These are phyloP conservation scores for Scortum barcoo DNA, from an alignment of 2,113 vertebrate species.

Conservation along the genomic window DNA sequence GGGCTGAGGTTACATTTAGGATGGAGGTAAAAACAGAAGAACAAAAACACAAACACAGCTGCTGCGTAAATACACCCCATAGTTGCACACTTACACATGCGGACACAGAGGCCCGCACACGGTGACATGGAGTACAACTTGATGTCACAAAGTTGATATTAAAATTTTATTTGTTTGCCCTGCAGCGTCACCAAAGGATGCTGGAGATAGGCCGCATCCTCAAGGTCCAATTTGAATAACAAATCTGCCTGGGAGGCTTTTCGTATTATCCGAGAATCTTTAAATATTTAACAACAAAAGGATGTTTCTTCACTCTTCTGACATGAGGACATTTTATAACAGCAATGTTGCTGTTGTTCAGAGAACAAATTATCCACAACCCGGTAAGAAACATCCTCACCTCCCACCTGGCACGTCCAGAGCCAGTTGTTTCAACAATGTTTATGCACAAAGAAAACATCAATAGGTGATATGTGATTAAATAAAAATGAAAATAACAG, in stretches of 20 bases:
- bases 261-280: slow-evolving; percentile 55
- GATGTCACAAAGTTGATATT: slow-evolving; percentile 59
- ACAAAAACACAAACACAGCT: slow-evolving; percentile 2
- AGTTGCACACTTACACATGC: background rate
- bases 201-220: slow-evolving; percentile 48
- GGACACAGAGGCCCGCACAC: background rate
- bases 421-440: background rate
- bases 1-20: slow-evolving; percentile 20
- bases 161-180: slow-evolving; percentile 62
- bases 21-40: slow-evolving; percentile 11
- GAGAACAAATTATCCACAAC: slow-evolving; percentile 3
- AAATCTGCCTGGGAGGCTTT: slow-evolving; percentile 64
- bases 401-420: background rate
- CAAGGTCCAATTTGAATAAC: slow-evolving; percentile 75
- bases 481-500: no score
- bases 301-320: slow-evolving; percentile 16
- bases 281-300: slow-evolving; percentile 57
- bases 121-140: slow-evolving; percentile 3
- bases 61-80: background rate
- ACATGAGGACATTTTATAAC: slow-evolving; percentile 21
- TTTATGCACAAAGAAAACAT: background rate
- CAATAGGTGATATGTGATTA: background rate
- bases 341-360: slow-evolving; percentile 7
- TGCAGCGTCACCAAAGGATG: slow-evolving; percentile 48
- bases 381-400: background rate